Evolutionary conservation across 2,797 vertebrate genomes (phyloP).

Genomic region (Cottoperca gobio): DNA sequence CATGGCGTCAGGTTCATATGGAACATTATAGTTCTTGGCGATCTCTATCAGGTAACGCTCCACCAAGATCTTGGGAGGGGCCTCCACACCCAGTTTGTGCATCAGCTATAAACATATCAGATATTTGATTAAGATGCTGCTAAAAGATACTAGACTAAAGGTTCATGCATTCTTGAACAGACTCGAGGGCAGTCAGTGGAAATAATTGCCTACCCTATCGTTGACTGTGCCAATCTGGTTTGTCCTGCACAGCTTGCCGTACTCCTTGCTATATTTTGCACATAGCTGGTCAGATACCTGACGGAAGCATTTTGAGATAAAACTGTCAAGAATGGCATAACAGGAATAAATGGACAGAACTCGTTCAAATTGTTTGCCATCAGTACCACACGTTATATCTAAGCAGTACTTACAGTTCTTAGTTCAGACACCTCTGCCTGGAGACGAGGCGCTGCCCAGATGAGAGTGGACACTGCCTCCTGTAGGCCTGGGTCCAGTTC

Average conservation of each 20-base stretch:
- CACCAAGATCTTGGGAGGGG: constrained; percentile 97
- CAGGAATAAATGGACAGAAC: neutral
- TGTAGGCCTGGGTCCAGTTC: constrained; percentile 95
- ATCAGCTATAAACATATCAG: constrained; percentile 87
- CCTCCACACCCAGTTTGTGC: constrained; percentile 96
- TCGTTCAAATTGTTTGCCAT: neutral
- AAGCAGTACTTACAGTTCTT: constrained; percentile 89
- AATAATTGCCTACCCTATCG: constrained; percentile 87
- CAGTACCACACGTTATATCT: neutral
- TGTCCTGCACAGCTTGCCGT: constrained; percentile 96
- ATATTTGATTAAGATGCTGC: neutral
- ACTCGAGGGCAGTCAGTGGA: neutral
- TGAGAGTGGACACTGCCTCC: constrained; percentile 96
- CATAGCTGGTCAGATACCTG: constrained; percentile 98
- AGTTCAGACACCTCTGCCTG: constrained; percentile 94
- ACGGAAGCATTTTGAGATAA: constrained; percentile 30
- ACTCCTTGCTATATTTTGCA: constrained; percentile 99
- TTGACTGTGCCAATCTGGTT: constrained; percentile 99
- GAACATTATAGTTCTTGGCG: constrained; percentile 98
- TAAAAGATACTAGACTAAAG: neutral
- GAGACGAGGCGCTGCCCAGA: constrained; percentile 97
- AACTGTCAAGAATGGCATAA: neutral
- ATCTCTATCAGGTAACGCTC: constrained; percentile 99
- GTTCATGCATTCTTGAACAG: constrained; percentile 25
- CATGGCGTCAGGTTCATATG: constrained; percentile 96